Evolutionary conservation across 2,113 vertebrate genomes (phyloP), one percentile per base, ranked within the genome.

Genomic region (Sander lucioperca): DNA sequence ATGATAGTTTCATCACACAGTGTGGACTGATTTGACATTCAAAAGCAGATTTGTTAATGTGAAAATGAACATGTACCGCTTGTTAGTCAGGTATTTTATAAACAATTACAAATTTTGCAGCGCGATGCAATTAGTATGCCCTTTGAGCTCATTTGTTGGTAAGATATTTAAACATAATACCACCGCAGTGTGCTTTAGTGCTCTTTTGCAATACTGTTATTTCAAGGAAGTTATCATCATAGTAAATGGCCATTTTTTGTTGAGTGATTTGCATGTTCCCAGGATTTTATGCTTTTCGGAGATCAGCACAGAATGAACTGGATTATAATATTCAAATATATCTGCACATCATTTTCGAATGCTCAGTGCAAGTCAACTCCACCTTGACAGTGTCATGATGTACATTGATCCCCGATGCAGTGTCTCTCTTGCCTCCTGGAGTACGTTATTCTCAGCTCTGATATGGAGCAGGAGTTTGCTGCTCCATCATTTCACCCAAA

Each of bases 381-480:
- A 87, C 90, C 88, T 79, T 78, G 87, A 82, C 80, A 78, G 80
- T 80, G 91, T 91, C 89, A 85, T 78, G 82, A 89, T 92, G 86
- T 86, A 91, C 92, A 92, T 88, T 91, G 89, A 84, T 91, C 90
- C 89, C 88, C 15, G 86, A 88, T 88, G 89, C 79, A 75, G 85
- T 74, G 85, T 81, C 86, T 88, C 18, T 73, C 74, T 81, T 83
- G 83, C 86, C 83, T 91, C 65, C 62, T 56, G 80, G 73, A 69
- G 57, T 67, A 54, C 33, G 50, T 76, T 89, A 88, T 91, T 89
- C 87, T 82, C 50, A 68, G 72, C 80, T 76, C 88, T 77, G 77
- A 79, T 79, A 77, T 43, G 19, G 25, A 64, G 81, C 71, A 47
- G 19, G 76, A 85, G 58, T 83, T 85, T 59, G 3, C 68, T 5